A percentile compares a stretch with the other conserved stretches of the same genome.
These are phyloP conservation scores for Scartelaos histophorus DNA, from an alignment of 2,113 vertebrate genomes.

Conservation along the genomic window DNA sequence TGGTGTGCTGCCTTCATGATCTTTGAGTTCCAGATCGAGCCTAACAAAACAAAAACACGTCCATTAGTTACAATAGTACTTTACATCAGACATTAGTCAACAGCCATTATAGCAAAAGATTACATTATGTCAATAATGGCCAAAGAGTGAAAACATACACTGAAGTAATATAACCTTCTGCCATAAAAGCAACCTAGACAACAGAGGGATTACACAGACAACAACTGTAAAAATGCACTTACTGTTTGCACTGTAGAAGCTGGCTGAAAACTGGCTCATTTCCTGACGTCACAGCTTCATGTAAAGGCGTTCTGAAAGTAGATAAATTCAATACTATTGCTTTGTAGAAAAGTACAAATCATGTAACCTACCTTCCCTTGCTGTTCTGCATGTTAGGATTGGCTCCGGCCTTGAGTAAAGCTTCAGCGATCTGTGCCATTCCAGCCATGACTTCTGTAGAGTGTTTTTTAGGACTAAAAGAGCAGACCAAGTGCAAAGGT, in stretches of 20 bases:
- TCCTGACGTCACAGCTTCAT: constrained; percentile 87
- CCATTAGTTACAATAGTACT: neutral
- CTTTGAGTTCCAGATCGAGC: constrained; percentile 92
- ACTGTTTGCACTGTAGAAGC: constrained; percentile 96
- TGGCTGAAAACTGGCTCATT: constrained; percentile 95
- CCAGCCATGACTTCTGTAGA: constrained; percentile 85
- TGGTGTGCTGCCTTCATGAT: constrained; percentile 94
- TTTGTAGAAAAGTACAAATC: neutral
- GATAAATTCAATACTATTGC: constrained; percentile 3
- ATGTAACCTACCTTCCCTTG: constrained; percentile 83
- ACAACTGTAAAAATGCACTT: constrained; percentile 59
- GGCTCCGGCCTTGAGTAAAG: constrained; percentile 89
- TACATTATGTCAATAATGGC: too few relatives aligned
- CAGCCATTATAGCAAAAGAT: too few relatives aligned
- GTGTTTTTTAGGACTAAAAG: constrained; percentile 90
- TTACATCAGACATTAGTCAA: neutral
- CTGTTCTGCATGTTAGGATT: constrained; percentile 97
- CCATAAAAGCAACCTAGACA: too few relatives aligned
- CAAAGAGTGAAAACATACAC: too few relatives aligned
- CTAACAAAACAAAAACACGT: constrained; percentile 60
- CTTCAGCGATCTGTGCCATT: constrained; percentile 90
- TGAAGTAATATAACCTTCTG: too few relatives aligned
- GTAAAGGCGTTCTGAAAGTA: constrained; percentile 87
- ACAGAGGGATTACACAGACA: too few relatives aligned
- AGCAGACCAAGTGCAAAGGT: constrained; percentile 92